These are phyloP conservation scores for Empidonax traillii DNA, from an alignment of 2,113 vertebrate species.

Conservation along the genomic window DNA sequence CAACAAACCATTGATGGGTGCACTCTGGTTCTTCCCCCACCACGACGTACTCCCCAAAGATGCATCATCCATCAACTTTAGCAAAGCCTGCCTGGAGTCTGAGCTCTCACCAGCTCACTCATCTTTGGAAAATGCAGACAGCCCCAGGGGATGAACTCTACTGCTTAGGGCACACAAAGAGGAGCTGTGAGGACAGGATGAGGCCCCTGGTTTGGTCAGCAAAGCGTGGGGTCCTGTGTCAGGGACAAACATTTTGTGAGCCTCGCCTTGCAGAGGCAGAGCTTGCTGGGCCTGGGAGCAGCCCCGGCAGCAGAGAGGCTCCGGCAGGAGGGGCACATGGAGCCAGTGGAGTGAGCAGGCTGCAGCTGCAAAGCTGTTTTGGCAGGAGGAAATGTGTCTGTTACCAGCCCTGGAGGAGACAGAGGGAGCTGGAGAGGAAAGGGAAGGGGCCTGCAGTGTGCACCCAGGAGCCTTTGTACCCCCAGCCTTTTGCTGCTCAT, in stretches of 20 bases:
- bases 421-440: neutral
- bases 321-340: neutral
- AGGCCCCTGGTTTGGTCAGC: neutral
- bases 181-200: neutral
- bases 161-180: neutral
- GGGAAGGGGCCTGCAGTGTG: neutral
- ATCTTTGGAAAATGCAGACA: neutral
- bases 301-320: neutral
- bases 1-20: neutral
- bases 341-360: neutral
- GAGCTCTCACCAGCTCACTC: neutral
- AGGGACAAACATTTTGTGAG: neutral
- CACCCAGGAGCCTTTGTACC: neutral
- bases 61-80: neutral
- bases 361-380: neutral
- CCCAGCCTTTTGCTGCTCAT: neutral
- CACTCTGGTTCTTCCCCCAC: neutral
- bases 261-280: neutral
- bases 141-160: neutral
- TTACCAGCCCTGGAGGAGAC: neutral
- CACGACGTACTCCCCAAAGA: neutral
- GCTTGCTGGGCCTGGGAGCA: fast-evolving
- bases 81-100: neutral
- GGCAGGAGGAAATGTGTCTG: neutral
- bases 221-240: neutral